Percentiles rank a stretch among this genome's conserved stretches.
These are phyloP conservation scores for Drosophila prosaltans DNA, from an alignment of 1,140 invertebrate genomes.

Conservation along the genomic window DNA sequence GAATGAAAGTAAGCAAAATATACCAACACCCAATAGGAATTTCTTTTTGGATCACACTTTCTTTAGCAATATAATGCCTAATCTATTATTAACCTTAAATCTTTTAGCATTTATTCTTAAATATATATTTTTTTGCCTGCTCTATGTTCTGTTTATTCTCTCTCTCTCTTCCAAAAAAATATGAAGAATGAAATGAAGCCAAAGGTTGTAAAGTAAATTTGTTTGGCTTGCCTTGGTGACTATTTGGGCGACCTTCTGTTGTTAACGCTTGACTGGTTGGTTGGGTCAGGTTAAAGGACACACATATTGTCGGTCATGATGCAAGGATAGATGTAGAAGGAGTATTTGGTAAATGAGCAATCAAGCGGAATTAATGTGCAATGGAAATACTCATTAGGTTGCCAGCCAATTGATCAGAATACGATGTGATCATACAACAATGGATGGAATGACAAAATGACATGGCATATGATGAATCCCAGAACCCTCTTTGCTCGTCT, in stretches of 20 bases:
- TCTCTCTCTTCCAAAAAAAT: background rate
- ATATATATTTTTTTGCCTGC: too few species aligned
- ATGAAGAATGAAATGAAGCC: background rate
- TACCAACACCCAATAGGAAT: too few species aligned
- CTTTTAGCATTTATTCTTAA: too few species aligned
- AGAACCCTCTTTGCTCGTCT: background rate
- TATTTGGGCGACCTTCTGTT: conserved; percentile 2
- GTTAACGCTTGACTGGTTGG: conserved; percentile 4
- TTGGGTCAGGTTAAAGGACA: background rate
- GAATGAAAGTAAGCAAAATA: too few species aligned
- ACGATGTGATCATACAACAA: background rate
- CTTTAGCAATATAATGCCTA: too few species aligned
- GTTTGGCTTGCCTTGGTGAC: background rate
- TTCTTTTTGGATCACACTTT: too few species aligned
- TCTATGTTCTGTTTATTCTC: background rate
- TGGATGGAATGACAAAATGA: background rate
- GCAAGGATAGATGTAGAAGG: background rate
- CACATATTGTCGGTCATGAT: background rate
- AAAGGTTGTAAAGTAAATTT: conserved; percentile 10
- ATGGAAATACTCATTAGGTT: conserved; percentile 10
- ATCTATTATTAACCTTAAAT: too few species aligned
- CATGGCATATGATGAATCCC: conserved; percentile 25
- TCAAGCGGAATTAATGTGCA: background rate
- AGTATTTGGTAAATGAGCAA: background rate
- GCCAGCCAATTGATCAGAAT: conserved; percentile 13